Evolutionary conservation across 2,888 invertebrate genomes (phyloP), one percentile per base, ranked within the genome.

Genomic region (Galerucella pusilla): DNA sequence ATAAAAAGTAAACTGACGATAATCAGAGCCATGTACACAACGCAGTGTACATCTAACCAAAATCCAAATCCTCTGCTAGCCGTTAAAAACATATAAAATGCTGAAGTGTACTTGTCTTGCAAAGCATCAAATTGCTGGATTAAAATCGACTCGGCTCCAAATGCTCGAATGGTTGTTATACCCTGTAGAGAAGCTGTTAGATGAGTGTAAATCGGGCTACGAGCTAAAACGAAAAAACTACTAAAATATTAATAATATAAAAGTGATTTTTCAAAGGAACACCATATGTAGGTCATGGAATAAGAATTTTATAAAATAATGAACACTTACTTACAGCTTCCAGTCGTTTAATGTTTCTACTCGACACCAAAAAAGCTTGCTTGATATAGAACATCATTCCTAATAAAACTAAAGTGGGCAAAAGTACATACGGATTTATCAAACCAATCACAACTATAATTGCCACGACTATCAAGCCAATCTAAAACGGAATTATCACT

Each of bases 181-280:
- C 95, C 95, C 86, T 94, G 92, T 16, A 96, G 89, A 0, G 93
- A 92, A 68, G 94, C 92, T 80, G 92, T 93, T 54, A 95, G 88
- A 81, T 95, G 93, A 0, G 92, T 91, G 85, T 93, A 95, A 0
- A 96, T 91, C 0, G 95, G 95, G 83, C 94, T 94, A 67, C 94
- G 90, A 69, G 93, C 94, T 94, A 85, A 57, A n/a, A 66, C 52
- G 45, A 63, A 75, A 59, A 54, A 46, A 12, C 46, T 74, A 59
- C 45, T 16, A 16, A 64, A 35, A 10, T 59, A 67, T 54, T 65
- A 5, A 35, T 35, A 49, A 42, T 46, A 11, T 14, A 60, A 42
- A 54, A 49, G 10, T 14, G 20, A 49, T 14, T 49, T 49, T 49
- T 2, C 12, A 49, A 12, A 49, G 46, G 2, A 46, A 28, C 4